Evolutionary conservation across 2,113 vertebrate genomes (phyloP).

Genomic region (Ctenodactylus gundi): DNA sequence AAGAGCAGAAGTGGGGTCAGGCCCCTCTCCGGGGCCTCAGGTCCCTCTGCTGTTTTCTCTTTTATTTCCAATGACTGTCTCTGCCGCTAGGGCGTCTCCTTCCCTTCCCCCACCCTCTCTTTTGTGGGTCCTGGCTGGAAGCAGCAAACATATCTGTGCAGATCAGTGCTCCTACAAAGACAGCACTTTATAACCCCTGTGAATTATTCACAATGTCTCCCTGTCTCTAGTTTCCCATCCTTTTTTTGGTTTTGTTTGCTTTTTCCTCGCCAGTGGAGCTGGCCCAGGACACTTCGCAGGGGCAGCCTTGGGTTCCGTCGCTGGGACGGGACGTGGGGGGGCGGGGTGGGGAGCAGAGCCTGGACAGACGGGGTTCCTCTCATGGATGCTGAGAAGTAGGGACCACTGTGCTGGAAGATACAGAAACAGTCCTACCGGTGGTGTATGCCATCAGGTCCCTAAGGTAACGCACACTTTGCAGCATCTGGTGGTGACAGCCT

Average conservation of each 20-base stretch:
- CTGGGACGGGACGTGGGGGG: not conserved
- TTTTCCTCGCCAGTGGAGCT: slow-evolving; percentile 47
- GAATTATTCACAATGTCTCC: slow-evolving; percentile 81
- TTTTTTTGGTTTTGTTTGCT: slow-evolving; percentile 32
- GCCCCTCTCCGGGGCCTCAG: not conserved
- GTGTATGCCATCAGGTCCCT: not conserved
- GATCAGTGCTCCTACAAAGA: slow-evolving; percentile 68
- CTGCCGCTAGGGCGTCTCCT: not conserved
- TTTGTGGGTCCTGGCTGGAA: slow-evolving; percentile 1
- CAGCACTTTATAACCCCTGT: slow-evolving; percentile 70
- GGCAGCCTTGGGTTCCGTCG: not conserved
- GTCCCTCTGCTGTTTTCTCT: not conserved
- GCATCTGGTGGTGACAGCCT: no score
- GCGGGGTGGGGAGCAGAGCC: not conserved
- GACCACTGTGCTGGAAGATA: not conserved
- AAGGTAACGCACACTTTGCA: not conserved
- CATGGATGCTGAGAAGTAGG: not conserved
- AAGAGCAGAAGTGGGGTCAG: not conserved
- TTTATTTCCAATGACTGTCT: not conserved
- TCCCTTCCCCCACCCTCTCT: not conserved
- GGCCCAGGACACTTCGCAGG: slow-evolving; percentile 42
- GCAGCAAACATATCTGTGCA: slow-evolving; percentile 21
- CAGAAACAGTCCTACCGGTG: not conserved
- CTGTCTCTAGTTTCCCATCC: slow-evolving; percentile 68
- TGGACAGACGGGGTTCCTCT: not conserved